These are phyloP conservation scores for Sebastiscus tertius DNA, from an alignment of 2,797 vertebrate genomes.

Conservation along the genomic window DNA sequence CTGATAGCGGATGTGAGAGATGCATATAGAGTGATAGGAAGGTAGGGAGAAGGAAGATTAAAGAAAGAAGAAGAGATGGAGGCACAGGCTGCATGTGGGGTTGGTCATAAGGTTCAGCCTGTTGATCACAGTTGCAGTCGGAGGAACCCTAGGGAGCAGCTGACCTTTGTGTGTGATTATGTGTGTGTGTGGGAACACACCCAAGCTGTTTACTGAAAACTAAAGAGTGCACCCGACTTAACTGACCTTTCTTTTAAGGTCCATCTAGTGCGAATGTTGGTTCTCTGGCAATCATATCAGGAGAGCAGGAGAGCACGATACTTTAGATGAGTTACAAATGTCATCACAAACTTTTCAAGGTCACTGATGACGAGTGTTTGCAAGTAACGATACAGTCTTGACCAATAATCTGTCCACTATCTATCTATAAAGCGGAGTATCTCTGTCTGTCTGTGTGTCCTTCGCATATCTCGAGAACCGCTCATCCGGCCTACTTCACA, in stretches of 20 bases:
- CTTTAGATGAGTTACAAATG: slow-evolving; percentile 4
- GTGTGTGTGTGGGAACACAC: slow-evolving; percentile 11
- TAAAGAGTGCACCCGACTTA: slow-evolving; percentile 54
- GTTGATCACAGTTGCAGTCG: slow-evolving; percentile 70
- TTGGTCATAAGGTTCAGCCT: slow-evolving; percentile 41
- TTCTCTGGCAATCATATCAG: slow-evolving; percentile 12
- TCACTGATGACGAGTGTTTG: not conserved
- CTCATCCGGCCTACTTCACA: too few relatives aligned
- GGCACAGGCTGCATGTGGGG: not conserved
- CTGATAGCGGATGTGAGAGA: slow-evolving; percentile 7
- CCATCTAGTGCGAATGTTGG: slow-evolving; percentile 17
- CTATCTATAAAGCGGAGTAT: too few relatives aligned
- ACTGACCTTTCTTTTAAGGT: slow-evolving; percentile 73
- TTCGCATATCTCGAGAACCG: not conserved
- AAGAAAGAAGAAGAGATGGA: slow-evolving; percentile 4
- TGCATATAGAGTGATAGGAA: slow-evolving; percentile 8
- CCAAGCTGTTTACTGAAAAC: slow-evolving; percentile 53
- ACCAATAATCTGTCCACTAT: not conserved
- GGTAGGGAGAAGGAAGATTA: not conserved
- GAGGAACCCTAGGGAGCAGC: slow-evolving; percentile 54
- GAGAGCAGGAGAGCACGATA: not conserved
- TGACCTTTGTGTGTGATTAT: slow-evolving; percentile 67
- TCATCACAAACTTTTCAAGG: not conserved
- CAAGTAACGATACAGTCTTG: not conserved
- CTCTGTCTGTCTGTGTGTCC: not conserved